A percentile compares a stretch with the other conserved stretches of the same genome.
Evolutionary conservation across 2,797 vertebrate species (phyloP).

Genomic region (Sebastes alutus): DNA sequence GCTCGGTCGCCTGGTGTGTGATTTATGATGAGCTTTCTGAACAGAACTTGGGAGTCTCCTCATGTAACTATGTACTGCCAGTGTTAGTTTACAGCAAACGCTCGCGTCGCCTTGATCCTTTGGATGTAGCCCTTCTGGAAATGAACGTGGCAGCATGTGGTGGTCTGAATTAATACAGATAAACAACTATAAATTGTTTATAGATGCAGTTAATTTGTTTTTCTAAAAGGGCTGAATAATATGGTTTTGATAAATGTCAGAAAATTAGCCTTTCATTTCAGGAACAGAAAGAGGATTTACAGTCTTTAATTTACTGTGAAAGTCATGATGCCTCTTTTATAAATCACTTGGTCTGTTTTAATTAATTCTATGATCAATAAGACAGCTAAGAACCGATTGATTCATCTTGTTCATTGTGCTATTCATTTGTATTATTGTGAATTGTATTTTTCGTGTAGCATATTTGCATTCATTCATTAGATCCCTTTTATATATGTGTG

Average conservation of each 20-base stretch:
- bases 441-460: neutral
- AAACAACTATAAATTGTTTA: neutral
- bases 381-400: neutral
- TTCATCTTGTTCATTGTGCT: neutral
- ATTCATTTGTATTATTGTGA: neutral
- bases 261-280: neutral
- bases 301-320: neutral
- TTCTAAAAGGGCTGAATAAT: neutral
- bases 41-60: slow-evolving; percentile 1
- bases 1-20: neutral
- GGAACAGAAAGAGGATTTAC: neutral
- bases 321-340: neutral
- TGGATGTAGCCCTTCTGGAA: neutral
- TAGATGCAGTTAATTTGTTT: neutral
- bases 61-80: slow-evolving; percentile 18
- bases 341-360: neutral
- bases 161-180: neutral
- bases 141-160: neutral
- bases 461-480: neutral
- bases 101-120: neutral
- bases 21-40: slow-evolving; percentile 43
- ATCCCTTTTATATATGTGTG: neutral
- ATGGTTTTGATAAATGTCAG: neutral
- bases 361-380: neutral
- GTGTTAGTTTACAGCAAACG: slow-evolving; percentile 31